Percentiles rank a stretch among this genome's conserved stretches.
phyloP scores from a whole-genome alignment of 2,888 invertebrate species.

The Halictus quadricinctus region DNA sequence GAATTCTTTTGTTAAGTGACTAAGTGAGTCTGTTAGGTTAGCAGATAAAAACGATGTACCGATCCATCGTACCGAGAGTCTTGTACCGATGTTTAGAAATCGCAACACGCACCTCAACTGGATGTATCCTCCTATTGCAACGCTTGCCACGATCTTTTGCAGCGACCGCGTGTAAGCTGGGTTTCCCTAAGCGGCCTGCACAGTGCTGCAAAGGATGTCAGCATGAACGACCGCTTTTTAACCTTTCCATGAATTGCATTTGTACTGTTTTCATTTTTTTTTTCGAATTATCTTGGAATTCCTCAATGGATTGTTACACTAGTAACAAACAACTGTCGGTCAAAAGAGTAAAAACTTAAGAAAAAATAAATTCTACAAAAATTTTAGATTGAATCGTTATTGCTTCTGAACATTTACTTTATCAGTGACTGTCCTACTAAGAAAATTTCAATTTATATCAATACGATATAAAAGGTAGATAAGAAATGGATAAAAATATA shows the following conservation, averaged over 20 bases:
- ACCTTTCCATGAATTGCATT: neutral
- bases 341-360: no score
- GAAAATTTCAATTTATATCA: neutral
- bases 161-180: neutral
- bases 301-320: neutral
- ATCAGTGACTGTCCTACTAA: neutral
- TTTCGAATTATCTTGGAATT: neutral
- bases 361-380: no score
- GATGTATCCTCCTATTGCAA: neutral
- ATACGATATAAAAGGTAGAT: neutral
- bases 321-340: no score
- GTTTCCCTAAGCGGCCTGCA: neutral
- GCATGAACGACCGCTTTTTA: neutral
- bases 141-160: neutral
- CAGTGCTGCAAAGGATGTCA: neutral
- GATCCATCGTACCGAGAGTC: neutral
- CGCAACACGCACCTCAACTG: neutral
- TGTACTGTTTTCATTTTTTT: neutral
- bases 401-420: neutral
- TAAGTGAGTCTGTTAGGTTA: neutral
- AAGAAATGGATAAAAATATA: neutral
- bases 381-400: no score
- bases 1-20: neutral
- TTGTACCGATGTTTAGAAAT: constrained; percentile 4
- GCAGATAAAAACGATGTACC: neutral